Conservation (phyloP, 2,797 vertebrate genomes). For the Chromis chromis region DNA sequence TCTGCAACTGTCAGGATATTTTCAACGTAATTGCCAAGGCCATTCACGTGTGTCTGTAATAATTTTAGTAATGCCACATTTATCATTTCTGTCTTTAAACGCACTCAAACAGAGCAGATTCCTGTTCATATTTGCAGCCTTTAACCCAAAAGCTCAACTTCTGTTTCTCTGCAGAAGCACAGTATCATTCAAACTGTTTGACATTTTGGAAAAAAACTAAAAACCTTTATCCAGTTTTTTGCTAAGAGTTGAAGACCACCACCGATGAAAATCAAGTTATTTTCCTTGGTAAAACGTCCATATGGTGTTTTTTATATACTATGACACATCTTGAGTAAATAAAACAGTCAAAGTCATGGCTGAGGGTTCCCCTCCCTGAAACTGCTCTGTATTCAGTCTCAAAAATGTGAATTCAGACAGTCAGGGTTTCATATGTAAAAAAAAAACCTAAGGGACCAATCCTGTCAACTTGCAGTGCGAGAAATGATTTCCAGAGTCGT, state of each 20-base stretch:
- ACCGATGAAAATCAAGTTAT: no score
- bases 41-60: slow-evolving; percentile 43
- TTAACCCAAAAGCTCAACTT: slow-evolving; percentile 17
- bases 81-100: slow-evolving; percentile 45
- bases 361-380: no score
- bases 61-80: slow-evolving; percentile 38
- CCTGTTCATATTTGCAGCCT: slow-evolving; percentile 45
- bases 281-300: no score
- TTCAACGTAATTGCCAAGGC: slow-evolving; percentile 54
- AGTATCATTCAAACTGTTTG: slow-evolving; percentile 25
- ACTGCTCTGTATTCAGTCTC: no score
- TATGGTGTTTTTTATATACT: no score
- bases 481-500: no score
- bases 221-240: slow-evolving; percentile 1
- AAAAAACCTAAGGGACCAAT: no score
- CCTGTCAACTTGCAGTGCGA: no score
- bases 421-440: no score
- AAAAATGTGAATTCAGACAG: no score
- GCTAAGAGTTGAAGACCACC: neutral
- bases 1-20: slow-evolving; percentile 66
- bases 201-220: slow-evolving; percentile 7
- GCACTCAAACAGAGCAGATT: slow-evolving; percentile 30
- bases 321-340: no score
- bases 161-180: slow-evolving; percentile 17
- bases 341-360: no score